A percentile compares a stretch with the other conserved stretches of the same genome.
These are phyloP conservation scores for Eulimnadia texana DNA, from an alignment of 1,140 invertebrate species.

Conservation along the genomic window DNA sequence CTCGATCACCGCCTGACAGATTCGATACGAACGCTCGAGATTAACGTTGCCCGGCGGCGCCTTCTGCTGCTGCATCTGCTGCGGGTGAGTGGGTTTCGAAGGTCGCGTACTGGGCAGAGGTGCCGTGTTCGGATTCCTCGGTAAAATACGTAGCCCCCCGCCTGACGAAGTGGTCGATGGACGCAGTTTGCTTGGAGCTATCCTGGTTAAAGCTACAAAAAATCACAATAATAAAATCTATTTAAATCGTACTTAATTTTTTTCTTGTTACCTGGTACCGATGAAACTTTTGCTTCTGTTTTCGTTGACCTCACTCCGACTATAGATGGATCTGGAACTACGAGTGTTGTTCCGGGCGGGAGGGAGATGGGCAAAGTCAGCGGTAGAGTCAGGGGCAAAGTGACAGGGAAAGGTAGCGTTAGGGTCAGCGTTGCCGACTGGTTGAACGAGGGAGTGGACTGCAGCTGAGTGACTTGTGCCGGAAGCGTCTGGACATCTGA, in stretches of 20 bases:
- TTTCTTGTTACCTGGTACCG: no score
- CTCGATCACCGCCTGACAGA: conserved; percentile 87
- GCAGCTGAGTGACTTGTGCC: neutral
- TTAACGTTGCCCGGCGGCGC: conserved; percentile 76
- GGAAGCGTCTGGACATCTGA: neutral
- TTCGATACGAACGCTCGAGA: conserved; percentile 84
- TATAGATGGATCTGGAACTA: conserved; percentile 10
- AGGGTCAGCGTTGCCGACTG: conserved; percentile 11
- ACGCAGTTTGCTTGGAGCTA: conserved; percentile 4
- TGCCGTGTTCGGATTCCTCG: neutral
- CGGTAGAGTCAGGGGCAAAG: conserved; percentile 14
- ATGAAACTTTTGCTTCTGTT: neutral
- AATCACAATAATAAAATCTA: neutral
- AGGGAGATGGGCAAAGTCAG: conserved; percentile 14
- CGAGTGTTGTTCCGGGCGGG: conserved; percentile 9
- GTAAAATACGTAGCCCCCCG: neutral
- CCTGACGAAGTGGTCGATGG: neutral
- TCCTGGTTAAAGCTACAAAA: neutral
- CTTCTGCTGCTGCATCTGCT: conserved; percentile 34
- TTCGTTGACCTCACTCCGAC: neutral
- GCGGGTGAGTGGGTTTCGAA: neutral
- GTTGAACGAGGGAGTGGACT: neutral
- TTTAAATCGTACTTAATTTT: no score
- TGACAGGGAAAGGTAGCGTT: conserved; percentile 11
- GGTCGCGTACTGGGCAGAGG: neutral